Evolutionary conservation across 1,140 invertebrate species (phyloP).

Genomic region (Cryptotermes secundus): DNA sequence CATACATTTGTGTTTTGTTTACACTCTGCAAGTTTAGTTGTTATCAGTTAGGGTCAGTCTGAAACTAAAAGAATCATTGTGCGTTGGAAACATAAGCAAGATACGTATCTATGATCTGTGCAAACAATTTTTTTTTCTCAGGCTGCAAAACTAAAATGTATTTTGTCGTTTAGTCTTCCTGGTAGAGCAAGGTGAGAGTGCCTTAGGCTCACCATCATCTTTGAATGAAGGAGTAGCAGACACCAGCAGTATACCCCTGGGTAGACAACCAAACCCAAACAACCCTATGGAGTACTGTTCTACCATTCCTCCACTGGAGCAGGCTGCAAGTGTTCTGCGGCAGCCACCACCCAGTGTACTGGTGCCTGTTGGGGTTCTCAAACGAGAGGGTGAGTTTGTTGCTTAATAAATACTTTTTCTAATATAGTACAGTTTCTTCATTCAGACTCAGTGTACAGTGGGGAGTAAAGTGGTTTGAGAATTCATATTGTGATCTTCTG

Average conservation of each 20-base stretch:
- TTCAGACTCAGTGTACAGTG: no score
- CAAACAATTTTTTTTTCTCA: no score
- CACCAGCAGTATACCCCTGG: not conserved
- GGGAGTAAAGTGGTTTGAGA: no score
- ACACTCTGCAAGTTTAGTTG: no score
- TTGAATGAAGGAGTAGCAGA: not conserved
- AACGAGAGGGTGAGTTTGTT: constrained; percentile 59
- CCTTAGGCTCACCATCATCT: constrained; percentile 6
- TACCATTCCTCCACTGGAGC: constrained; percentile 77
- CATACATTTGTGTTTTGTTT: no score
- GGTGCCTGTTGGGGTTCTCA: constrained; percentile 83
- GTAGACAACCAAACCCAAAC: constrained; percentile 73
- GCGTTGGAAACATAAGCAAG: no score
- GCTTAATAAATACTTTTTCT: constrained; percentile 39
- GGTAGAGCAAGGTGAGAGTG: constrained; percentile 17
- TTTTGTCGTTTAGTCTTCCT: not conserved
- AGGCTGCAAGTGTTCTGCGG: constrained; percentile 56
- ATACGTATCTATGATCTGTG: no score
- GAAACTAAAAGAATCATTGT: no score
- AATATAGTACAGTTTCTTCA: not conserved
- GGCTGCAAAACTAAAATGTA: not conserved
- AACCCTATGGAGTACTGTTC: constrained; percentile 91
- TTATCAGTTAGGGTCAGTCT: no score
- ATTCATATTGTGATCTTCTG: no score
- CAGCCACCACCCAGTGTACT: constrained; percentile 72